Base-by-base conservation (phyloP, 2,888 invertebrate species). In the Cyaniris semiargus region DNA sequence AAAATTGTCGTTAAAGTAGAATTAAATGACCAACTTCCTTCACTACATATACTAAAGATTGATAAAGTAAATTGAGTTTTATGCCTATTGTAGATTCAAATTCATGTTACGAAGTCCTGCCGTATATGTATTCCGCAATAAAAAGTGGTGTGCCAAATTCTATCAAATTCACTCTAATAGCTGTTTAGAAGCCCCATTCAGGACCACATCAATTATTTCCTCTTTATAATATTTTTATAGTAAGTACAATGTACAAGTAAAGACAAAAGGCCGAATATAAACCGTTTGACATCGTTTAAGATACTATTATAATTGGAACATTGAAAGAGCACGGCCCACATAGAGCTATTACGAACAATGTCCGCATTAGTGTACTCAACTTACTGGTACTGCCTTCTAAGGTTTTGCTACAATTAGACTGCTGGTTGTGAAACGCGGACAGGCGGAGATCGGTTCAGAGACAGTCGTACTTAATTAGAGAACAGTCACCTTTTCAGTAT, bases 271-370 rank as follows among this genome's bases (percentile, higher is more conserved):
- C 27, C 27, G 21, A 66, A 66, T 66, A 18, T 66, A 66, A 66
- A 66, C 66, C 27, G 27, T 66, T 15, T 66, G 27, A 27, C 2
- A 66, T 31, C 66, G 13, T 23, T 60, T 23, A 60, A 21, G 60
- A 23, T 13, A 13, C 1, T 18, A 66, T 66, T 66, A 66, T 31
- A 66, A 31, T 66, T 66, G 6, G 27, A 66, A 27, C 66, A 66
- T 15, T 66, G 27, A 66, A 66, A 66, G 18, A 66, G 66, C 27
- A 31, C 66, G 66, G 66, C 66, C 60, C 66, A 66, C 66, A 66
- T 66, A 66, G 60, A 60, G 66, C 5, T 66, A 66, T 66, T 66
- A 66, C 66, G 66, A 66, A 66, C 66, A 66, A 66, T 66, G 66
- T 66, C 27, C 27, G 66, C 66, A 66, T 66, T 66, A 66, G 66